A percentile compares a stretch with the other conserved stretches of the same genome.
Evolutionary conservation across 2,888 invertebrate genomes (phyloP).

Genomic region (Biston stratarius): DNA sequence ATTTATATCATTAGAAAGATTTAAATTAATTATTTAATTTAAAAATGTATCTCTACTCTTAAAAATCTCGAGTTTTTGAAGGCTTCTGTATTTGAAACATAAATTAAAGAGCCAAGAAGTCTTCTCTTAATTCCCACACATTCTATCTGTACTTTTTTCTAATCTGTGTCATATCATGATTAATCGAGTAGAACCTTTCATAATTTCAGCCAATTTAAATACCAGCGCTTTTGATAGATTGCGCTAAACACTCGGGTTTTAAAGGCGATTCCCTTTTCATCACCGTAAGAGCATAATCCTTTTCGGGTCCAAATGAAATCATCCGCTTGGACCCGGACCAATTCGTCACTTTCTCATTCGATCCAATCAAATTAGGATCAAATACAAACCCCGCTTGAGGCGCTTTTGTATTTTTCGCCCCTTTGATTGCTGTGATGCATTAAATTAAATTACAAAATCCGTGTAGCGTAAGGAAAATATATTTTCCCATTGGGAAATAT

Average conservation of each 20-base stretch:
- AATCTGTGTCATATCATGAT: not conserved
- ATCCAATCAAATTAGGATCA: constrained; percentile 50
- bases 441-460: constrained; percentile 45
- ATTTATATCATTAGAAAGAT: too few species aligned
- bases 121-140: too few species aligned
- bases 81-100: too few species aligned
- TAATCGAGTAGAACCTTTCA: not conserved
- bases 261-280: constrained; percentile 37
- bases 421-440: constrained; percentile 48
- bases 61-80: too few species aligned
- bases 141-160: not conserved
- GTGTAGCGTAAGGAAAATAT: constrained; percentile 35
- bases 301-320: constrained; percentile 40
- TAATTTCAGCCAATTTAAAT: constrained; percentile 22
- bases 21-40: too few species aligned
- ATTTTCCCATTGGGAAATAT: constrained; percentile 37
- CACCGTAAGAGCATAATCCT: constrained; percentile 41
- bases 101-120: too few species aligned
- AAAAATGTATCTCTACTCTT: too few species aligned
- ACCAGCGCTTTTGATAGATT: constrained; percentile 28
- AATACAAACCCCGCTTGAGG: constrained; percentile 41
- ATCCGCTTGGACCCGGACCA: constrained; percentile 37
- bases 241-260: constrained; percentile 31
- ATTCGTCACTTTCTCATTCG: constrained; percentile 44
- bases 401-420: constrained; percentile 37